Percentiles rank a stretch among this genome's conserved stretches.
Evolutionary conservation across 2,797 vertebrate genomes (phyloP).

Genomic region (Poeciliopsis infans): DNA sequence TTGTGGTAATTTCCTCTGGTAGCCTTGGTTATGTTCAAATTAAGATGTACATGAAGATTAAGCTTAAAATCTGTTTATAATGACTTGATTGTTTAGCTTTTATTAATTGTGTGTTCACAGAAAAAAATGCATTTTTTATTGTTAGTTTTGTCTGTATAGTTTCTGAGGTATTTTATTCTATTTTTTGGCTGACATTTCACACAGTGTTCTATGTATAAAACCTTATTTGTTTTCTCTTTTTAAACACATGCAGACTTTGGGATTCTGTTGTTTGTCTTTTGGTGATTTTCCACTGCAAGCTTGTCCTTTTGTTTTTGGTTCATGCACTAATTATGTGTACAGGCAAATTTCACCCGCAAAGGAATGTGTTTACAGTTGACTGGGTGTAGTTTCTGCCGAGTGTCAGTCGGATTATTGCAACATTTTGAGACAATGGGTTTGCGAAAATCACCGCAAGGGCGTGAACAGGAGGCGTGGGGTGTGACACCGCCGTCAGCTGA

Average conservation of each 20-base stretch:
- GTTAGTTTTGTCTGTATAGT: constrained; percentile 16
- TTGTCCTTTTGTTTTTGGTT: background rate
- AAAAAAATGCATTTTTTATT: constrained; percentile 11
- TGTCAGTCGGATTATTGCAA: constrained; percentile 40
- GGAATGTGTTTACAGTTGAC: constrained; percentile 10
- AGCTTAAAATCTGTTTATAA: constrained; percentile 32
- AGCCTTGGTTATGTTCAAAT: constrained; percentile 16
- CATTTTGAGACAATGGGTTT: constrained; percentile 36
- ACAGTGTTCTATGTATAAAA: constrained; percentile 4
- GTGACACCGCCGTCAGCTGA: constrained; percentile 1
- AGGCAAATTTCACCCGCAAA: constrained; percentile 19
- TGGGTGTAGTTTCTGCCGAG: constrained; percentile 34
- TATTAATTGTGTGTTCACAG: constrained; percentile 7
- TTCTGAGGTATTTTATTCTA: constrained; percentile 24
- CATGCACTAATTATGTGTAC: background rate
- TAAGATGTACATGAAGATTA: constrained; percentile 15
- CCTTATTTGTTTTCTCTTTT: background rate
- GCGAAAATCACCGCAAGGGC: constrained; percentile 53
- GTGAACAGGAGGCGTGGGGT: constrained; percentile 36
- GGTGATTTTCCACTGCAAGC: constrained; percentile 4
- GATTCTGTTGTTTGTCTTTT: background rate
- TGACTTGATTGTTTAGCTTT: constrained; percentile 30
- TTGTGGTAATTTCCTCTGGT: constrained; percentile 21
- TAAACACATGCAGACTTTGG: background rate
- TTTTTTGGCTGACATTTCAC: constrained; percentile 2